Evolutionary conservation across 2,113 vertebrate species (phyloP).

Genomic region (Myiozetetes cayanensis): DNA sequence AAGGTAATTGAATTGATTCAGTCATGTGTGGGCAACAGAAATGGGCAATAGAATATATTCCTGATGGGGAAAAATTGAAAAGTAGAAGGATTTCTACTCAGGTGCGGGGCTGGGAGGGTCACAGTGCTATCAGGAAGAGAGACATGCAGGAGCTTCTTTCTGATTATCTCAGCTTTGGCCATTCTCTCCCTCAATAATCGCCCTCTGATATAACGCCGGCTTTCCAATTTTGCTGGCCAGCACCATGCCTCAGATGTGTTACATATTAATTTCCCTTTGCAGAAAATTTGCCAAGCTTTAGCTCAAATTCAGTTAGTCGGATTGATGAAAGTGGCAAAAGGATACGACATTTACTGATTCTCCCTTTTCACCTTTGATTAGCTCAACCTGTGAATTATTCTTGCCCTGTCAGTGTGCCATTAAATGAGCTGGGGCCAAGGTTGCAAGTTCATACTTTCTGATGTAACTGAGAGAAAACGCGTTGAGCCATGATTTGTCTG

Average conservation of each 20-base stretch:
- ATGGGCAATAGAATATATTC: slow-evolving; percentile 87
- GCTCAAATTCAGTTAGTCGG: slow-evolving; percentile 97
- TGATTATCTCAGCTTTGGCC: slow-evolving; percentile 85
- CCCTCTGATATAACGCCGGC: slow-evolving; percentile 79
- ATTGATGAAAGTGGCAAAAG: slow-evolving; percentile 99
- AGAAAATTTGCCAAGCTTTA: slow-evolving; percentile 87
- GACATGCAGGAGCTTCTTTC: slow-evolving; percentile 85
- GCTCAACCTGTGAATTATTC: slow-evolving; percentile 86
- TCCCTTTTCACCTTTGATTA: slow-evolving; percentile 99
- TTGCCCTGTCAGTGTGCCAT: slow-evolving; percentile 88
- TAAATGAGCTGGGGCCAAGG: slow-evolving; percentile 73
- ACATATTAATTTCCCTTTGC: slow-evolving; percentile 97
- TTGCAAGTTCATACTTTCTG: slow-evolving; percentile 70
- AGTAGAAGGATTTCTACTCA: slow-evolving; percentile 71
- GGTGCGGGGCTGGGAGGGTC: slow-evolving; percentile 61
- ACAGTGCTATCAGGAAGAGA: slow-evolving; percentile 76
- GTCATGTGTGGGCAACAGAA: slow-evolving; percentile 90
- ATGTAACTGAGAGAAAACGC: slow-evolving; percentile 66
- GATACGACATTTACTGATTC: slow-evolving; percentile 98
- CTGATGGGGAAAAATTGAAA: slow-evolving; percentile 88
- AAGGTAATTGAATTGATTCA: slow-evolving; percentile 97
- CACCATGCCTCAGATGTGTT: slow-evolving; percentile 89
- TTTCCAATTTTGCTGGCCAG: slow-evolving; percentile 84
- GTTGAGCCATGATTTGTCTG: slow-evolving; percentile 65
- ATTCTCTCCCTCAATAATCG: slow-evolving; percentile 86